phyloP scores from a whole-genome alignment of 1,140 invertebrate species.

The Philotrypesis tridentata region DNA sequence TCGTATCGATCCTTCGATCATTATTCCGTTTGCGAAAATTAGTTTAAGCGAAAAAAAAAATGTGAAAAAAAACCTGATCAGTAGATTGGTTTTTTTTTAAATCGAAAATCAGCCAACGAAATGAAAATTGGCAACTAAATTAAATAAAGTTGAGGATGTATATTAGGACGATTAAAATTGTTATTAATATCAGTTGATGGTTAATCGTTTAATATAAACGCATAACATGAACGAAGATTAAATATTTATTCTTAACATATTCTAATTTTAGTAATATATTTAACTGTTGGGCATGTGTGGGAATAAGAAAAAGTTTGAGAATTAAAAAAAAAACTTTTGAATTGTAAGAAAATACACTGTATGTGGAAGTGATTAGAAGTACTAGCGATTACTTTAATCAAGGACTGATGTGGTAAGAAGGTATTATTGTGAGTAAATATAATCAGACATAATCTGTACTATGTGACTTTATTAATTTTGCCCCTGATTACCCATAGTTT shows the following conservation, averaged over 20 bases:
- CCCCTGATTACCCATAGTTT: background rate
- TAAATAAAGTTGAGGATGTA: conserved; percentile 42
- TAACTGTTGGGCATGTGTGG: conserved; percentile 44
- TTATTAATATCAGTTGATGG: conserved; percentile 59
- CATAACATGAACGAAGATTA: conserved; percentile 63
- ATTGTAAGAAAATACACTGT: conserved; percentile 51
- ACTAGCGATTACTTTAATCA: conserved; percentile 52
- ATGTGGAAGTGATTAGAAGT: conserved; percentile 52
- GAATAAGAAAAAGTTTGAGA: conserved; percentile 31
- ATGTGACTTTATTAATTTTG: conserved; percentile 33
- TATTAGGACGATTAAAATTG: conserved; percentile 51
- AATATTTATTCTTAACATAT: conserved; percentile 65
- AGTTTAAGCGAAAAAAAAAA: conserved; percentile 39
- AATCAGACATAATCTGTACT: conserved; percentile 58
- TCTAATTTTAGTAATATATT: conserved; percentile 55
- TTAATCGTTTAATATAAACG: conserved; percentile 59
- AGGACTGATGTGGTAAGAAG: conserved; percentile 55
- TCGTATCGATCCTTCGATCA: conserved; percentile 9
- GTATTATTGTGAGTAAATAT: conserved; percentile 60
- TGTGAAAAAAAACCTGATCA: conserved; percentile 27
- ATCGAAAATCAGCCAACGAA: conserved; percentile 41
- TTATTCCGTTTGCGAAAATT: conserved; percentile 40
- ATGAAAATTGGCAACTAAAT: conserved; percentile 49
- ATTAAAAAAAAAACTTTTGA: conserved; percentile 37
- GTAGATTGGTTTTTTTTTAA: conserved; percentile 21